phyloP scores from a whole-genome alignment of 2,113 vertebrate species.

The Bubo blakistoni region DNA sequence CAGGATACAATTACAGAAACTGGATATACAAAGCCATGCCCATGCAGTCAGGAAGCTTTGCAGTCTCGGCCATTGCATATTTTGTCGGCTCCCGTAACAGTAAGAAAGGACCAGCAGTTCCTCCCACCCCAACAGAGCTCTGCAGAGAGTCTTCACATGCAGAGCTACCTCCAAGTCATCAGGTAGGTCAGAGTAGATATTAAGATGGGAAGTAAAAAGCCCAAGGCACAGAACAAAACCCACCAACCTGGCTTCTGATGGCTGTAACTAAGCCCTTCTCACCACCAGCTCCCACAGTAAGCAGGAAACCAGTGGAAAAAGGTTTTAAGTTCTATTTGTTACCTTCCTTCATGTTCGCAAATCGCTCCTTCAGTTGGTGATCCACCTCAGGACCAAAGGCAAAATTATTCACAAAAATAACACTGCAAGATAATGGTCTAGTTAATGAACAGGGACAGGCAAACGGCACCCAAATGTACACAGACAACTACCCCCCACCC shows the following conservation, averaged over 20 bases:
- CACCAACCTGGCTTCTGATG: not conserved
- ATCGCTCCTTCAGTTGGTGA: slow-evolving; percentile 99
- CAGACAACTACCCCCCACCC: not conserved
- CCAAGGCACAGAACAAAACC: not conserved
- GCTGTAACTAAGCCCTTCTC: not conserved
- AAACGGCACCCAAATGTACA: not conserved
- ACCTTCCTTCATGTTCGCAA: slow-evolving; percentile 99
- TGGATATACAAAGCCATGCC: not conserved
- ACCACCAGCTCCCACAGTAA: not conserved
- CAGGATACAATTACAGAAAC: not conserved
- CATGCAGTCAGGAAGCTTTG: not conserved
- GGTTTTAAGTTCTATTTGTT: not conserved
- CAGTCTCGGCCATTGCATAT: no score
- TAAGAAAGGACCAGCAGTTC: not conserved
- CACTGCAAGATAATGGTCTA: slow-evolving; percentile 80
- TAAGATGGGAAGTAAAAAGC: not conserved
- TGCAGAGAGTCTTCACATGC: not conserved
- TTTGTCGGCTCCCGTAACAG: not conserved
- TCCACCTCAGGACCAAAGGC: slow-evolving; percentile 99
- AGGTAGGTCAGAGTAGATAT: not conserved
- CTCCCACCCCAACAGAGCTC: not conserved
- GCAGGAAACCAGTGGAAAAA: not conserved
- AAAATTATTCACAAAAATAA: slow-evolving; percentile 99
- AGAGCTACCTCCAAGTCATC: not conserved
- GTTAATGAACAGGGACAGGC: slow-evolving; percentile 19